Base-by-base conservation (phyloP, 1,140 invertebrate genomes). In the Neodiprion fabricii region DNA sequence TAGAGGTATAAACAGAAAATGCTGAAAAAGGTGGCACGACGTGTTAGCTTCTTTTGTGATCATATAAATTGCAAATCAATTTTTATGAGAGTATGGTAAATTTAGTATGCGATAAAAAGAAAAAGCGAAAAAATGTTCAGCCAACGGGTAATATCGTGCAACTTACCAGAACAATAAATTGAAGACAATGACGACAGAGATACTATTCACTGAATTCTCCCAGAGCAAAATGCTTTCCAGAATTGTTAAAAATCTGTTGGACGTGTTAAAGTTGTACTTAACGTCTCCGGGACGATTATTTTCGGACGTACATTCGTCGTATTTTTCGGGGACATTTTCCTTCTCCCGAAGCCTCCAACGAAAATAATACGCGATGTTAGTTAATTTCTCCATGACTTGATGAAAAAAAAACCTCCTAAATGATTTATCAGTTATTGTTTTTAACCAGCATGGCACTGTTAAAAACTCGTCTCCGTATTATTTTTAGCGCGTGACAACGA, bases 181-280 rank as follows among this genome's bases (percentile, higher is more conserved):
- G 78, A 85, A 85, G 70, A 83, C 78, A 40, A 85, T 71, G 23
- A 85, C 76, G 65, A 84, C 80, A 72, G 81, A 80, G 70, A 86
- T 82, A 77, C 85, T 86, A 77, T 87, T 85, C 76, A 81, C 75
- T 66, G 83, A 80, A 72, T 85, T 86, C 68, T 87, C 84, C 84
- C 84, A 86, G n/a, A 87, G 74, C 23, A 87, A 77, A 28, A 87
- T 84, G 73, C 83, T 84, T 75, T 85, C 81, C 72, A 87, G 71
- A 72, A 87, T 80, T 23, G 75, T 78, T 8, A 82, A 70, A 48
- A 84, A 72, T 69, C 75, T 76, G 72, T 75, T 75, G 28, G 73
- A 71, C 21, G 75, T 49, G 53, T 77, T 50, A 72, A 70, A 1
- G 50, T 76, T 50, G 53, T 79, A 69, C 23, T 48, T 66, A 7